These are phyloP conservation scores for Latheticus oryzae DNA, from an alignment of 2,888 invertebrate species.

Conservation along the genomic window DNA sequence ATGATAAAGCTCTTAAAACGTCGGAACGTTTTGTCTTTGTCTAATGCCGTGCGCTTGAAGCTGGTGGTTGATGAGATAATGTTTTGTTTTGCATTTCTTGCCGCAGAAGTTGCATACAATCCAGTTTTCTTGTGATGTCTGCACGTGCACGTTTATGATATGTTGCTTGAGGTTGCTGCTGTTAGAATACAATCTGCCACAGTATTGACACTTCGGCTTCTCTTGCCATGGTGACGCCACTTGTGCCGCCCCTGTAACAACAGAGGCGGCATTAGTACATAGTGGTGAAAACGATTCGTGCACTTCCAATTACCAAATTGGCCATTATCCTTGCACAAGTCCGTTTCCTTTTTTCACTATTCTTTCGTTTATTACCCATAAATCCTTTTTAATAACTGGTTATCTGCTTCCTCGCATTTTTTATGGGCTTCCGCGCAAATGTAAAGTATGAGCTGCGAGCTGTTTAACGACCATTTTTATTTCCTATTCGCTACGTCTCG, in stretches of 20 bases:
- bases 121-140: slow-evolving; percentile 78
- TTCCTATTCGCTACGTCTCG: slow-evolving; percentile 30
- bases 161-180: slow-evolving; percentile 81
- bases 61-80: slow-evolving; percentile 81
- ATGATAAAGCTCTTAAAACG: slow-evolving; percentile 8
- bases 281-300: slow-evolving; percentile 31
- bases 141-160: slow-evolving; percentile 80
- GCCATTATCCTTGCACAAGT: slow-evolving; percentile 48
- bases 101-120: slow-evolving; percentile 79
- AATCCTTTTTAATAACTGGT: slow-evolving; percentile 53
- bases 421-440: slow-evolving; percentile 50
- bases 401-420: slow-evolving; percentile 50
- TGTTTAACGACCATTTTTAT: slow-evolving; percentile 39
- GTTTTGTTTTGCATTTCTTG: slow-evolving; percentile 81
- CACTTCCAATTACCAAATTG: slow-evolving; percentile 53
- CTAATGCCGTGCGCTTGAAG: slow-evolving; percentile 81
- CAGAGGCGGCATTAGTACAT: slow-evolving; percentile 69
- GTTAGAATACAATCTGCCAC: slow-evolving; percentile 79
- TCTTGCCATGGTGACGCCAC: slow-evolving; percentile 47
- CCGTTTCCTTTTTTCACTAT: slow-evolving; percentile 48
- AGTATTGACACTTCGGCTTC: slow-evolving; percentile 77
- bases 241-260: slow-evolving; percentile 73
- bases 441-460: slow-evolving; percentile 41
- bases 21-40: slow-evolving; percentile 68
- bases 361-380: slow-evolving; percentile 53